Evolutionary conservation across 1,140 invertebrate genomes (phyloP), one percentile per base, ranked within the genome.

Genomic region (Megalopta genalis): DNA sequence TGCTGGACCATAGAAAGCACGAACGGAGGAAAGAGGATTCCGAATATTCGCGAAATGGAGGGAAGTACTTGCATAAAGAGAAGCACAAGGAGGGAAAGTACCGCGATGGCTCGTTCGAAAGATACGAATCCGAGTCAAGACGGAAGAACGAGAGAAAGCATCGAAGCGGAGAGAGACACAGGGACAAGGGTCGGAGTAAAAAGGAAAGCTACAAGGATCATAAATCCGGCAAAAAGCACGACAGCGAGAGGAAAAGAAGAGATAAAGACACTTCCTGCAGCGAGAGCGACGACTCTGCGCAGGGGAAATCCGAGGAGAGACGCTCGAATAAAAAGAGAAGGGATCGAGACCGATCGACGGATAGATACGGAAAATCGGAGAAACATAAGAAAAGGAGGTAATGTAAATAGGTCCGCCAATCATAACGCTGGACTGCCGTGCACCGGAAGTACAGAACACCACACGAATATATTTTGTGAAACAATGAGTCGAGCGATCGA

Each of bases 111-210:
- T 77, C 62, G 16, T 39, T n/a, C 0, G 63, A 74, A 25, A 60
- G 21, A 8, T 60, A 66, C 18, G 69, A 79, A 10, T 9, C 32
- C 9, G 77, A 79, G 1, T 27, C n/a, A 1, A 66, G 27, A 21
- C 63, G 70, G 0, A 54, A 39, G 25, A 84, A 71, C 49, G 71
- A 77, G 16, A 76, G 57, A 16, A 80, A 62, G 68, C 64, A 63
- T 14, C 82, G 60, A 39, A 88, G 80, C 76, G 77, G 54, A 16
- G 77, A 86, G 79, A 60, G 89, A 88, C 60, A 89, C 82, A 12
- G 88, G 86, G 69, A 88, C 84, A 70, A 68, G 37, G 54, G 85
- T 82, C 39, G 85, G 81, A 82, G 86, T 63, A 69, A 72, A 39
- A 79, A 80, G 25, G 39, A 76, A 23, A 72, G 52, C 12, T 25